phyloP scores from a whole-genome alignment of 1,140 invertebrate species.

The Chironomus striatipennis region DNA sequence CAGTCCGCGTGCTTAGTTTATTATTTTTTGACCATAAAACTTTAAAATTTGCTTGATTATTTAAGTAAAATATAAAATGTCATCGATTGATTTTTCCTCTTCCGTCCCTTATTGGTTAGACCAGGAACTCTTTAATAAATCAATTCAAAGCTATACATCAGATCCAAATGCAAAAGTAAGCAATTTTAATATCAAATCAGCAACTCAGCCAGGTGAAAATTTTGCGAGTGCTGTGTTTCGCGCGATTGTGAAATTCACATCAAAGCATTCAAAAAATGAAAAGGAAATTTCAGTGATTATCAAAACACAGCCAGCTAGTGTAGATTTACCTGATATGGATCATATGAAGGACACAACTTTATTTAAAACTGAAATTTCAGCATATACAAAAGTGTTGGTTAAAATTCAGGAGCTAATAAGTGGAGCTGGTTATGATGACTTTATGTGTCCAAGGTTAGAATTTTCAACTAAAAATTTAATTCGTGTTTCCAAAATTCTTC shows the following conservation, averaged over 20 bases:
- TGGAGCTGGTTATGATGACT: neutral
- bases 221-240: constrained; percentile 2
- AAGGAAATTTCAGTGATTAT: neutral
- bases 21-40: no score
- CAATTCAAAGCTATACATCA: neutral
- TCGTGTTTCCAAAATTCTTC: no score
- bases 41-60: no score
- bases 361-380: neutral
- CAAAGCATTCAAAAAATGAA: neutral
- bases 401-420: neutral
- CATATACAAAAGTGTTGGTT: neutral
- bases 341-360: neutral
- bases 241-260: neutral
- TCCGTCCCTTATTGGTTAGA: neutral
- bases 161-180: neutral
- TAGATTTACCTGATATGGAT: neutral
- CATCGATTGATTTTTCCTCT: neutral
- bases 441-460: neutral
- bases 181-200: neutral
- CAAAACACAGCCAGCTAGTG: neutral
- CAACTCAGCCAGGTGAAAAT: constrained; percentile 7
- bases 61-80: no score
- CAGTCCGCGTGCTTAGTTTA: no score
- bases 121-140: neutral
- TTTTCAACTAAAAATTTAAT: no score